phyloP scores from a whole-genome alignment of 2,888 invertebrate species.

The Agrypnus murinus region DNA sequence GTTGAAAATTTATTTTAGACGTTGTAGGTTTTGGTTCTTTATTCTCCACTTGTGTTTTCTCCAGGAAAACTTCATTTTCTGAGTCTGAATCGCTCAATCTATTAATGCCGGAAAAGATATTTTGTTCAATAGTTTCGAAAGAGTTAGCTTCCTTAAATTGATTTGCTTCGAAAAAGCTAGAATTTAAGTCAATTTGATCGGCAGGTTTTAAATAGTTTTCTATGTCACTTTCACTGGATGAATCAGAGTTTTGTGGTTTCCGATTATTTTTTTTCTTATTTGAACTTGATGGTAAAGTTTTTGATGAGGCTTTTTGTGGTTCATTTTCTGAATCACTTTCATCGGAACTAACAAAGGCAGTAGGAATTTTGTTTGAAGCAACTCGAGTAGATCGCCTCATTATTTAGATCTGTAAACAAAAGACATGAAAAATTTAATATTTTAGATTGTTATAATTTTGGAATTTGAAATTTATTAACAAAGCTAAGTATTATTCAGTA shows the following conservation, averaged over 20 bases:
- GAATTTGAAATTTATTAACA: too few relatives aligned
- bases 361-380: conserved; percentile 1
- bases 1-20: conserved; percentile 71
- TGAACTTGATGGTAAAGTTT: neutral
- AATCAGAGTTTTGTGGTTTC: conserved; percentile 43
- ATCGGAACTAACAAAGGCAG: conserved; percentile 15
- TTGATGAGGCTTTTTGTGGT: neutral
- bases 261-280: neutral
- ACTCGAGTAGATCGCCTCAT: conserved; percentile 42
- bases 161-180: conserved; percentile 71
- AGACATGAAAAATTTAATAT: neutral
- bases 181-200: conserved; percentile 74
- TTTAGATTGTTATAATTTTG: too few relatives aligned
- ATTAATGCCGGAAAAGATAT: conserved; percentile 64
- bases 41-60: neutral
- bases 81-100: conserved; percentile 66
- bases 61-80: conserved; percentile 43
- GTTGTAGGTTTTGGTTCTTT: conserved; percentile 5
- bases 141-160: conserved; percentile 50
- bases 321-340: conserved; percentile 36
- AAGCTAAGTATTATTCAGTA: too few relatives aligned
- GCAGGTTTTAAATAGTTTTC: conserved; percentile 74
- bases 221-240: conserved; percentile 71
- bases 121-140: conserved; percentile 65
- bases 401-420: neutral